Evolutionary conservation across 1,140 invertebrate species (phyloP), one percentile per base, ranked within the genome.

Genomic region (Tetraneura akinire): DNA sequence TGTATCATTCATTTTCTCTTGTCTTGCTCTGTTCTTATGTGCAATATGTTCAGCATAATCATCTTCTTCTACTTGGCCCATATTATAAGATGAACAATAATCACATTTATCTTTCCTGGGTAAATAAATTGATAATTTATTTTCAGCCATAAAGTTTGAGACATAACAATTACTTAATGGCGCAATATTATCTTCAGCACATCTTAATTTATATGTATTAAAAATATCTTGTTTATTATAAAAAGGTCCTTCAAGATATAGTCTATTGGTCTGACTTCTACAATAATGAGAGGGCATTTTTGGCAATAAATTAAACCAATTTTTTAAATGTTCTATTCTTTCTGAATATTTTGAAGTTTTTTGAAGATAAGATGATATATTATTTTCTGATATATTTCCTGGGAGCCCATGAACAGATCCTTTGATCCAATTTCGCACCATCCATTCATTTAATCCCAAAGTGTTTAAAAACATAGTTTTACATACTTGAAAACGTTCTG

Each of bases 221-320:
- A 51, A 18, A 6, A 51, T 51, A 6, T 51, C 49, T 5, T 51
- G 49, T 51, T n/a, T 51, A 51, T 18, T 51, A 6, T 55, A 55
- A 55, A 55, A 55, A n/a, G n/a, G 53, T 18, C 53, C n/a, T 55
- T 51, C 16, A 6, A 55, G n/a, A n/a, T 55, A 55, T 21, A 55
- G 53, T 55, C 53, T 55, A 55, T 55, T n/a, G 21, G 53, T 55
- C n/a, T 55, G 53, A 55, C 53, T 55, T 10, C 53, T 55, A 55
- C 53, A 55, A n/a, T 55, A 23, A 55, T 55, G 53, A 55, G 53
- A 55, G n/a, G 53, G 53, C 53, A 55, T 55, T 55, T 55, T 55
- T n/a, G 53, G 53, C 53, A 55, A 8, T 55, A 21, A 5, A 55
- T 18, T 21, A 55, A 55, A 55, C n/a, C 53, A 23, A 9, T 55